A percentile compares a stretch with the other conserved stretches of the same genome.
Evolutionary conservation across 2,888 invertebrate species (phyloP).

Genomic region (Ypsolopha sequella): DNA sequence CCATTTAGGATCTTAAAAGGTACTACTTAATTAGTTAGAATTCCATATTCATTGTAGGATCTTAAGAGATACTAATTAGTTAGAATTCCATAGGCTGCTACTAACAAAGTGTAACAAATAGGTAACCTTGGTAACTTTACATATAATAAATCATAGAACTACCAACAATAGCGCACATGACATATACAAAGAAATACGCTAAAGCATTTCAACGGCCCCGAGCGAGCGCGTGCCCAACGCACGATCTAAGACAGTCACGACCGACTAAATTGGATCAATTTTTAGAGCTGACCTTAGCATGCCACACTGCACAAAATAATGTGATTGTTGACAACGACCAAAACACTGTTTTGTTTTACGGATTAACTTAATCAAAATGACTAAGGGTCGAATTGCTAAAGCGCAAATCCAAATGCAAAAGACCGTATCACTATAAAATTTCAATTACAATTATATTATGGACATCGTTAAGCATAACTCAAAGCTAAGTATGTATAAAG

Average conservation of each 20-base stretch:
- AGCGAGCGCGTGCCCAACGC: slow-evolving; percentile 52
- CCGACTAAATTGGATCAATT: slow-evolving; percentile 41
- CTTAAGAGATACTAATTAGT: background rate
- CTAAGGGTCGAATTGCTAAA: background rate
- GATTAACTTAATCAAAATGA: slow-evolving; percentile 3
- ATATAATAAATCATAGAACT: slow-evolving; percentile 51
- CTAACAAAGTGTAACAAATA: slow-evolving; percentile 3
- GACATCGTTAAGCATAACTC: background rate
- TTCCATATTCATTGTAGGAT: background rate
- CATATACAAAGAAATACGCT: slow-evolving; percentile 40
- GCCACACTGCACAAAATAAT: slow-evolving; percentile 10
- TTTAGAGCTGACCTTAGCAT: slow-evolving; percentile 43
- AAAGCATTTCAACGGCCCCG: slow-evolving; percentile 47
- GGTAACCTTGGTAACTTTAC: slow-evolving; percentile 44
- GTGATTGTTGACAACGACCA: slow-evolving; percentile 15
- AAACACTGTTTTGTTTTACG: background rate
- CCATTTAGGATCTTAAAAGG: background rate
- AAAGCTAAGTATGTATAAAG: background rate
- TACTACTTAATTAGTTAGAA: too few species aligned
- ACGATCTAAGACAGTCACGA: slow-evolving; percentile 54
- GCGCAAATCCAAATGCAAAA: background rate
- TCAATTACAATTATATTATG: background rate
- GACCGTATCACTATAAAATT: background rate
- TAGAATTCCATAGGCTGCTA: background rate
- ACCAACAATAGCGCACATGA: slow-evolving; percentile 53